Evolutionary conservation across 37 sponge, comb jelly and placozoan genomes (phyloP), one percentile per base, ranked within the genome.

Genomic region (Corticium candelabrum): DNA sequence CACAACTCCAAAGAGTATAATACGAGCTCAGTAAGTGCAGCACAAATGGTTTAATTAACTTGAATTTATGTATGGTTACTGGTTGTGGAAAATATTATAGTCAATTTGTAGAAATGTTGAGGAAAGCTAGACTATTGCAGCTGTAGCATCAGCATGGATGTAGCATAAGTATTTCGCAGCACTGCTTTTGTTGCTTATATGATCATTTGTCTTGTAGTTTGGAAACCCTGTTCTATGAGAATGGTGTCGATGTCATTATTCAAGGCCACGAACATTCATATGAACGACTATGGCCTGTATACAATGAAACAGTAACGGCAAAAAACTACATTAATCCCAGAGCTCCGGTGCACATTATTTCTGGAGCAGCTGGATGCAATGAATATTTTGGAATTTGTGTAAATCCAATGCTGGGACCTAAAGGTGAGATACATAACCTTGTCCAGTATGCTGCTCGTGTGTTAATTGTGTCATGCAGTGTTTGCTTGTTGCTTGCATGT

Each of bases 191-290:
- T n/a, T n/a, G n/a, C n/a, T n/a, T n/a, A n/a, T n/a, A n/a, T n/a
- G n/a, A n/a, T n/a, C n/a, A n/a, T n/a, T n/a, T n/a, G n/a, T n/a
- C n/a, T n/a, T n/a, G n/a, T n/a, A 39, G 80, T 3, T 40, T 84
- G 38, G 85, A 84, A 68, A 34, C 35, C 33, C 38, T 84, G 40
- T 84, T 84, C 40, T 84, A 79, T 39, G 79, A 71, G 27, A 74
- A 79, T 84, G 85, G 85, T 74, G 78, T 30, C 1, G 34, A 77
- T 3, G 27, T 77, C 27, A 11, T 77, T 1, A 32, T 40, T 34
- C 41, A 35, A 76, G 76, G 76, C 40, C 77, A 77, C 67, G 37
- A 74, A 35, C 70, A 69, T 35, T 69, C 70, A 2, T 69, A 69
- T 69, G 70, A 69, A 3, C 33, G 70, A 3, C 33, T 69, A 35